phyloP scores from a whole-genome alignment of 2,797 vertebrate genomes.

The Centroberyx gerrardi region DNA sequence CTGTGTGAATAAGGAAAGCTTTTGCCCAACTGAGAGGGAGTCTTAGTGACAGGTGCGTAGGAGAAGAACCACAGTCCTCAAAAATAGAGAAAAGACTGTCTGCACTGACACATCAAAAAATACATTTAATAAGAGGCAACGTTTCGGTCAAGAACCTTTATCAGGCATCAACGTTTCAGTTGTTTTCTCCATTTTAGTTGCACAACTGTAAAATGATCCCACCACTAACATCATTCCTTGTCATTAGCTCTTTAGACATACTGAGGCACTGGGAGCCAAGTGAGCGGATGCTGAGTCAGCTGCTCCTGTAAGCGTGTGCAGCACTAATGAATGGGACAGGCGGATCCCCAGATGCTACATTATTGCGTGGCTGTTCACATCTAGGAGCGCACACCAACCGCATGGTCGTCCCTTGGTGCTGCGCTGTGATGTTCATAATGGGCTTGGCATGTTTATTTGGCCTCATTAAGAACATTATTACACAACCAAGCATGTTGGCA shows the following conservation, averaged over 20 bases:
- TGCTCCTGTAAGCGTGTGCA: slow-evolving; percentile 25
- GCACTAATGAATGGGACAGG: slow-evolving; percentile 34
- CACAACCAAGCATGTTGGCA: slow-evolving; percentile 35
- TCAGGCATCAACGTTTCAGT: no score
- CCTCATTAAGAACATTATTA: slow-evolving; percentile 60
- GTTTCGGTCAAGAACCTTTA: no score
- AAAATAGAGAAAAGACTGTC: no score
- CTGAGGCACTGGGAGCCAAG: slow-evolving; percentile 22
- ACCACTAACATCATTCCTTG: background rate
- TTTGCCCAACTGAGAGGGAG: no score
- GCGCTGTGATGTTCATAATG: slow-evolving; percentile 47
- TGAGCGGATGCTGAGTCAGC: slow-evolving; percentile 53
- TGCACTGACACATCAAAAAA: no score
- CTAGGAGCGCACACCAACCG: slow-evolving; percentile 9
- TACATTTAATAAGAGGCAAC: no score
- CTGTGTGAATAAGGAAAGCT: no score
- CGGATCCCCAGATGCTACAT: slow-evolving; percentile 50
- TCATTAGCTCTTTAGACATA: slow-evolving; percentile 15
- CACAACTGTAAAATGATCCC: background rate
- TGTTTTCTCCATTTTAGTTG: background rate
- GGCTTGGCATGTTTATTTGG: slow-evolving; percentile 33
- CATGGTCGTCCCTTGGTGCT: slow-evolving; percentile 37
- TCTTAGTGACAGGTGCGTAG: no score
- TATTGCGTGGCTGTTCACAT: slow-evolving; percentile 45
- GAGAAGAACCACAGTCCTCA: no score